Conservation (phyloP, 2,113 vertebrate genomes). For the Cinclus cinclus region DNA sequence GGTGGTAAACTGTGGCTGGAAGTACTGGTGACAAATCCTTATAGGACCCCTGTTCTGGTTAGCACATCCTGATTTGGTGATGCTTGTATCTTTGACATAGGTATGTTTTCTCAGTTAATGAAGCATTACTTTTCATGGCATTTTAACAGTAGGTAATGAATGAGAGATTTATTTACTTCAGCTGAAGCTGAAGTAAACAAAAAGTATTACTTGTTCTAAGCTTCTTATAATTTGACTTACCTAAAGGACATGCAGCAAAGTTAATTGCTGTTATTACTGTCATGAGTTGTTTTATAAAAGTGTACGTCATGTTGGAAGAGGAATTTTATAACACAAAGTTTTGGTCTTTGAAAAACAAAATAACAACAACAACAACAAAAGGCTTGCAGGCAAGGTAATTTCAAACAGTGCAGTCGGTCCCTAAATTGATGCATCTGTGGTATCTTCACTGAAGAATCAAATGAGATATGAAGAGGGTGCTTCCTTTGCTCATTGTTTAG, state of each 20-base stretch:
- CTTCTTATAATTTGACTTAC: slow-evolving; percentile 45
- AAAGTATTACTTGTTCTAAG: slow-evolving; percentile 43
- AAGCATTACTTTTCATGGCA: slow-evolving; percentile 51
- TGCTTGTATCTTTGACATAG: slow-evolving; percentile 40
- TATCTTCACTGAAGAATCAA: background rate
- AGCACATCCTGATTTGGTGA: slow-evolving; percentile 48
- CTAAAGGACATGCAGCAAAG: slow-evolving; percentile 4
- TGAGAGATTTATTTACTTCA: slow-evolving; percentile 57
- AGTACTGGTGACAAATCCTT: slow-evolving; percentile 18
- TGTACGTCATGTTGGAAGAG: background rate
- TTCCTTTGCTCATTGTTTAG: background rate
- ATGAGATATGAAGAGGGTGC: background rate
- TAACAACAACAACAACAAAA: background rate
- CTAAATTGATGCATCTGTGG: background rate
- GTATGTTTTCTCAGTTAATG: slow-evolving; percentile 46
- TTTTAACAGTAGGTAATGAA: slow-evolving; percentile 55
- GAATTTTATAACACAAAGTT: slow-evolving; percentile 23
- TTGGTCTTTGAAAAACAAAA: background rate
- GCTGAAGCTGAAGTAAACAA: slow-evolving; percentile 62
- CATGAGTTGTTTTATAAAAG: slow-evolving; percentile 32
- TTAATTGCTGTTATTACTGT: background rate
- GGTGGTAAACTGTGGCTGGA: slow-evolving; percentile 29
- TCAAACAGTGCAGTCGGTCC: background rate
- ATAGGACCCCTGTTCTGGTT: slow-evolving; percentile 29
- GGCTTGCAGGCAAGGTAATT: background rate